A percentile compares a stretch with the other conserved stretches of the same genome.
Evolutionary conservation across 2,113 vertebrate genomes (phyloP).

Genomic region (Emydura subglobosa): DNA sequence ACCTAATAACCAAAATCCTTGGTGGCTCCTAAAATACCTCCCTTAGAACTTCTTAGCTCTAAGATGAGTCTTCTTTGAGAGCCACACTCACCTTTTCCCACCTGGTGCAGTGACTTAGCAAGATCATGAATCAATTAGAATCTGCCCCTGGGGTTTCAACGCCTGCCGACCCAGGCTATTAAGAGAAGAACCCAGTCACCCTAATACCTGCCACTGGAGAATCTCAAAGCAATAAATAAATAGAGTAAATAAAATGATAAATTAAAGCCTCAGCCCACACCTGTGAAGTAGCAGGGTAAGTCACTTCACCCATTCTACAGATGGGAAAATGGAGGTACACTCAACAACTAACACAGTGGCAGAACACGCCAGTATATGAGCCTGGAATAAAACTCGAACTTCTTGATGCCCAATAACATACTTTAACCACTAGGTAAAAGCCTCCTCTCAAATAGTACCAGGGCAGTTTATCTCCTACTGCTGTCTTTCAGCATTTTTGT

Average conservation of each 20-base stretch:
- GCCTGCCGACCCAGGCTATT: neutral
- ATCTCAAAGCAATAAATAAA: neutral
- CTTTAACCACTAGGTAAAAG: neutral
- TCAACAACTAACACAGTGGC: neutral
- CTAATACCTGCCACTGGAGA: neutral
- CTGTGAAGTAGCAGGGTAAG: neutral
- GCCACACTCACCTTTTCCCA: rapidly evolving
- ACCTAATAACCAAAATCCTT: neutral
- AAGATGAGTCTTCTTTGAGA: neutral
- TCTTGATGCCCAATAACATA: neutral
- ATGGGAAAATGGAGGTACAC: neutral
- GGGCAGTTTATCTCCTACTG: neutral
- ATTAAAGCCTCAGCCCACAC: neutral
- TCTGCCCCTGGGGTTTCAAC: neutral
- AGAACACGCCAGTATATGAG: neutral
- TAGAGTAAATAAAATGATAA: neutral
- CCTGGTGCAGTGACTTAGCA: neutral
- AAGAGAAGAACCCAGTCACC: neutral
- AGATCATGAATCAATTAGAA: neutral
- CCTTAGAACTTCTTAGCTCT: neutral
- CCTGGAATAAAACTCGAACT: neutral
- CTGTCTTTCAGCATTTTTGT: neutral
- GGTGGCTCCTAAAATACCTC: constrained; percentile 28
- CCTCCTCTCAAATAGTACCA: neutral
- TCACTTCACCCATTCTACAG: neutral